phyloP scores from a whole-genome alignment of 1,140 invertebrate species.

The Eumeta japonica region DNA sequence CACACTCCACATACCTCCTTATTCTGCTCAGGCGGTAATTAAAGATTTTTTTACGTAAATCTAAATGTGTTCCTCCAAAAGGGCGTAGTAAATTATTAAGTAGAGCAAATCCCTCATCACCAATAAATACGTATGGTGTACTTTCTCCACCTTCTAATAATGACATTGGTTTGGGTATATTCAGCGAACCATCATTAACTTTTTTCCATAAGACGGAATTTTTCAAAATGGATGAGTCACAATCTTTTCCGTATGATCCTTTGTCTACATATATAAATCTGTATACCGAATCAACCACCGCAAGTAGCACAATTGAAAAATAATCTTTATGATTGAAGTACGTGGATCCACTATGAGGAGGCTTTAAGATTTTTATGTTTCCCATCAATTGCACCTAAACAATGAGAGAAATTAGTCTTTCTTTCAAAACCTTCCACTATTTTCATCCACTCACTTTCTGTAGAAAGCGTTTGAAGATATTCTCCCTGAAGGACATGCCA shows the following conservation, averaged over 20 bases:
- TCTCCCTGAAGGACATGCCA: conserved; percentile 6
- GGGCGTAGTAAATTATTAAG: conserved; percentile 7
- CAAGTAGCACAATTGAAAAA: conserved; percentile 37
- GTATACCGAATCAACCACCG: conserved; percentile 26
- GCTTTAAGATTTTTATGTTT: conserved; percentile 30
- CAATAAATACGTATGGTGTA: conserved; percentile 11
- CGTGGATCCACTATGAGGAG: conserved; percentile 23
- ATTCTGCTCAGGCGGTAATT: conserved; percentile 8
- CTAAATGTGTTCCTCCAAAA: conserved; percentile 7
- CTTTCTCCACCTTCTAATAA: conserved; percentile 9
- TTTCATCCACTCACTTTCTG: conserved; percentile 12
- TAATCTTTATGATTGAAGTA: conserved; percentile 48
- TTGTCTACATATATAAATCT: conserved; percentile 25
- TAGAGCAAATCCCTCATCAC: conserved; percentile 10
- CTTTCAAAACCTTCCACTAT: conserved; percentile 21
- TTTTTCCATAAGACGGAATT: conserved; percentile 10
- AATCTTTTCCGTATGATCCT: conserved; percentile 22
- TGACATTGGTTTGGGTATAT: conserved; percentile 11
- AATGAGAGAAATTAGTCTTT: conserved; percentile 31
- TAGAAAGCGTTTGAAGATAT: conserved; percentile 2
- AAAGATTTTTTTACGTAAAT: conserved; percentile 8
- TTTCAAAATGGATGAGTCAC: conserved; percentile 29
- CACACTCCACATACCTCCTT: no score
- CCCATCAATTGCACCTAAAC: conserved; percentile 34
- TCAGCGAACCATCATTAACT: conserved; percentile 10